Percentiles rank a stretch among this genome's conserved stretches.
These are phyloP conservation scores for Acestrorhynchus altus DNA, from an alignment of 2,797 vertebrate genomes.

Conservation along the genomic window DNA sequence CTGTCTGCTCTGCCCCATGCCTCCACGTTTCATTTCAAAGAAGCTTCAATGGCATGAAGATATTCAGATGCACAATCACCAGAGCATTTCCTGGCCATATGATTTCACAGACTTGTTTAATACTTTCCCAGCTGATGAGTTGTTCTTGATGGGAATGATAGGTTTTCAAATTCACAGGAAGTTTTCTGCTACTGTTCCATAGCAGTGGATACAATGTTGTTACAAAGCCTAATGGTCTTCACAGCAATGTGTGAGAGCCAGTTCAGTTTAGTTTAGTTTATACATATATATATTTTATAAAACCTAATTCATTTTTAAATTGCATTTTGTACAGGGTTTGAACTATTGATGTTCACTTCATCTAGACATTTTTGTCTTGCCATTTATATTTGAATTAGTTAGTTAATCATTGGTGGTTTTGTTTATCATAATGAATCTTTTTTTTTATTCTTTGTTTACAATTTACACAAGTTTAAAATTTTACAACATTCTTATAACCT, in stretches of 20 bases:
- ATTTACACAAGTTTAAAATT: too few species aligned
- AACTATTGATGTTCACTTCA: too few species aligned
- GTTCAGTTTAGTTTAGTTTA: not conserved
- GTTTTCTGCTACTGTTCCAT: not conserved
- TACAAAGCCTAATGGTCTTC: not conserved
- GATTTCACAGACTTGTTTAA: not conserved
- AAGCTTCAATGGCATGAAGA: constrained; percentile 5
- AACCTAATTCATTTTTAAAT: too few species aligned
- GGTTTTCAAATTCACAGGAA: not conserved
- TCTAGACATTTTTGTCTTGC: too few species aligned
- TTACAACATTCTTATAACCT: too few species aligned
- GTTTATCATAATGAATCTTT: too few species aligned
- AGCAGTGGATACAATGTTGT: not conserved
- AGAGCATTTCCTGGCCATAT: not conserved
- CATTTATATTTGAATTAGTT: too few species aligned
- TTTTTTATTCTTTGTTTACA: too few species aligned
- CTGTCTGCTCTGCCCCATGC: constrained; percentile 3
- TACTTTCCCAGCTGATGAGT: not conserved
- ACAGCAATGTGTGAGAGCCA: not conserved
- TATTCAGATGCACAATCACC: not conserved
- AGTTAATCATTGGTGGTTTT: too few species aligned
- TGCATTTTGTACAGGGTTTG: too few species aligned
- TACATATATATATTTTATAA: too few species aligned
- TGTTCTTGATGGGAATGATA: not conserved
- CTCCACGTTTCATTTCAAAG: not conserved